A percentile compares a stretch with the other conserved stretches of the same genome.
Conservation (phyloP, 1,140 invertebrate genomes). For the Bombus sylvicola region DNA sequence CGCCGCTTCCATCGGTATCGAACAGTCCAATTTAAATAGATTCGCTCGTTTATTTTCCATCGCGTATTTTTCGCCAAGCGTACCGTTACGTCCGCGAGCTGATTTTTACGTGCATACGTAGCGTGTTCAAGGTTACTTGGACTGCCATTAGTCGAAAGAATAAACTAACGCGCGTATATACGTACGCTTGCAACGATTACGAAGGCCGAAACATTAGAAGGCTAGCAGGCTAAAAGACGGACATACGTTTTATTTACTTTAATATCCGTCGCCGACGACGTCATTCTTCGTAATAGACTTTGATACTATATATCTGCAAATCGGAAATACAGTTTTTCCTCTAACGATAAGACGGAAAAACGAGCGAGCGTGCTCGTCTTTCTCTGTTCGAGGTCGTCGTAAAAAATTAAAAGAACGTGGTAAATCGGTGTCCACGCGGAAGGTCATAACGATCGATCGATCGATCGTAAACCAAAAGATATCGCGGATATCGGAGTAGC, state of each 20-base stretch:
- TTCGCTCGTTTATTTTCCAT: background rate
- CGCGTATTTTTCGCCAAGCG: background rate
- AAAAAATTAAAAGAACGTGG: too few species aligned
- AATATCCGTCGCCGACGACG: background rate
- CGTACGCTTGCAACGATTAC: background rate
- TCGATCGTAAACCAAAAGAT: background rate
- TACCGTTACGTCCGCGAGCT: background rate
- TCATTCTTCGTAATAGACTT: background rate
- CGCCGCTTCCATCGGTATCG: background rate
- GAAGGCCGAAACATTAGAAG: background rate
- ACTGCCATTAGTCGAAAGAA: background rate
- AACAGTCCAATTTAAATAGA: background rate
- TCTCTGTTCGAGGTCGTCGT: too few species aligned
- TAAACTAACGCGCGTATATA: background rate
- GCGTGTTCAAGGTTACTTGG: background rate
- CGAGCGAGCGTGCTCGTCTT: too few species aligned
- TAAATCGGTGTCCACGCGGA: too few species aligned
- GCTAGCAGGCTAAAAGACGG: background rate
- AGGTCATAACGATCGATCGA: too few species aligned
- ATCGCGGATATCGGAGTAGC: too few species aligned
- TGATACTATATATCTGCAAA: background rate
- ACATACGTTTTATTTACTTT: background rate
- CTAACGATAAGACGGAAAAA: background rate
- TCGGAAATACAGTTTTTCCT: background rate
- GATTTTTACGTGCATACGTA: background rate